Evolutionary conservation across 2,113 vertebrate species (phyloP), one percentile per base, ranked within the genome.

Genomic region (Gasterosteus aculeatus): DNA sequence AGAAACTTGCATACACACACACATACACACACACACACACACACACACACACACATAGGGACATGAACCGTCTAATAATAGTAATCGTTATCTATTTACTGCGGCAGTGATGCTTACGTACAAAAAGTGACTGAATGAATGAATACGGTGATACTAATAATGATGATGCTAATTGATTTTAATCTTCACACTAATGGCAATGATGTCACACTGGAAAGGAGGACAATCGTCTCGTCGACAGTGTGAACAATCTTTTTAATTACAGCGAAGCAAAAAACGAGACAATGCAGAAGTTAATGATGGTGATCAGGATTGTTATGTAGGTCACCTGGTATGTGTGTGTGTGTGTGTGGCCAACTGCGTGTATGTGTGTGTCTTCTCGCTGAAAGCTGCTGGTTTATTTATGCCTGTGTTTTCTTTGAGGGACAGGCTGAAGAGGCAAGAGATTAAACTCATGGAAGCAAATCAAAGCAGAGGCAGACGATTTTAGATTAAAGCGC

Each of bases 381-480:
- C 2, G 19, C 59, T 71, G 54, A 74, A 84, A 79, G 59, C 46
- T 63, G 51, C 75, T 80, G 56, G 18, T 81, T 87, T 88, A 84
- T 86, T 87, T 84, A 77, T 83, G 80, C 64, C 38, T 10, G 80
- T 81, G 79, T 88, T 85, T 81, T 81, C 75, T 87, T 75, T 88
- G 82, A 81, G 76, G 69, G 82, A 84, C 77, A 72, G 46, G 65
- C 73, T 53, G 80, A 84, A 84, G 85, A 82, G 81, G 83, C 69
- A 76, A 78, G 68, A 86, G 89, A 91, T 91, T 88, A 89, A 84
- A 85, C 67, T 76, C 73, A 72, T 82, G 85, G 85, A 87, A 75
- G 74, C 74, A 88, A 92, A 92, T 89, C 83, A 89, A 84, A 90
- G 85, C 77, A 73, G 49, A 64, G 35, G 64, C 46, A 82, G 71